These are phyloP conservation scores for Halcyon senegalensis DNA, from an alignment of 2,113 vertebrate genomes.

Conservation along the genomic window DNA sequence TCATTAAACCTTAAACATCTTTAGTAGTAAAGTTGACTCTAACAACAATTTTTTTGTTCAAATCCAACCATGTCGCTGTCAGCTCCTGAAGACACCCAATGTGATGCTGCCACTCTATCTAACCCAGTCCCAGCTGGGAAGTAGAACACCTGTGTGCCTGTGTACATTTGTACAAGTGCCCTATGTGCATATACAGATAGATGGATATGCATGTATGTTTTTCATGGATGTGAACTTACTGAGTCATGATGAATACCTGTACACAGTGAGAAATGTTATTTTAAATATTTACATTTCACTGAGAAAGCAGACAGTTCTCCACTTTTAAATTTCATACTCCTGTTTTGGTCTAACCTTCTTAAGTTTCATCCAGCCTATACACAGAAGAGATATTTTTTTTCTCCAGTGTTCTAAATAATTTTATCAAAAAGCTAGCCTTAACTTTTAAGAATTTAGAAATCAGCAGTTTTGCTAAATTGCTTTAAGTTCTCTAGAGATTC, in stretches of 20 bases:
- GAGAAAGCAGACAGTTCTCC: not conserved
- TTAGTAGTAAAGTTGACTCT: not conserved
- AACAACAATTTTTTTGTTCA: not conserved
- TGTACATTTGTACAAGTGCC: not conserved
- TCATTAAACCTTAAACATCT: not conserved
- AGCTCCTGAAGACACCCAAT: not conserved
- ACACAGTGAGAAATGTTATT: fast-evolving
- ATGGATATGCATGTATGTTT: not conserved
- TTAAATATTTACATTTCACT: not conserved
- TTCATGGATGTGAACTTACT: not conserved
- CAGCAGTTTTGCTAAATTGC: slow-evolving; percentile 52
- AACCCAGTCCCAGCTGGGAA: not conserved
- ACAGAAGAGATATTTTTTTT: not conserved
- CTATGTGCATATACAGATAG: not conserved
- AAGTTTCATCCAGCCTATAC: not conserved
- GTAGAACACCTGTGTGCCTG: not conserved
- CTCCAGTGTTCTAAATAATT: not conserved
- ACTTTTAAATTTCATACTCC: not conserved
- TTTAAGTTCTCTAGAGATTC: slow-evolving; percentile 17
- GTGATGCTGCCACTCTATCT: fast-evolving
- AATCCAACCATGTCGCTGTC: not conserved
- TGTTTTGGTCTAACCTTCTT: not conserved
- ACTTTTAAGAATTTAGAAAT: slow-evolving; percentile 31
- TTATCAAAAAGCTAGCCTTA: not conserved
- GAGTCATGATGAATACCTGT: not conserved